Conservation (phyloP, 2,888 invertebrate genomes). For the Morpho achilles region DNA sequence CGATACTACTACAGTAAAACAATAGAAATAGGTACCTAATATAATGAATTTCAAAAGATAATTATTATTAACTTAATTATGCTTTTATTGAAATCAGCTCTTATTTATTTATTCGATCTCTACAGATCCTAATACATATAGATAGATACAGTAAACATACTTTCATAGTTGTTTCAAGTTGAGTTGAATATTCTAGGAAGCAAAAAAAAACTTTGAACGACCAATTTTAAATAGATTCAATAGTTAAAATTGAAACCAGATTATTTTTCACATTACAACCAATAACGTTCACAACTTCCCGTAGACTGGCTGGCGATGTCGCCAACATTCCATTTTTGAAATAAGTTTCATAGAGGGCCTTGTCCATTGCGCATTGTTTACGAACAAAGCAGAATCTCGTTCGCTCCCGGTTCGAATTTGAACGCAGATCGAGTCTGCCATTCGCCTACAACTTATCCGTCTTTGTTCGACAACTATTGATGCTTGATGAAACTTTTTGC, state of each 20-base stretch:
- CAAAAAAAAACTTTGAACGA: too few relatives aligned
- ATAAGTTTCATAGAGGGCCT: conserved; percentile 58
- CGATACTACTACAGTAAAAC: too few relatives aligned
- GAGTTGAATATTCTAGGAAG: too few relatives aligned
- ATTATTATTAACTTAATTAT: too few relatives aligned
- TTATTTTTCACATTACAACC: conserved; percentile 2
- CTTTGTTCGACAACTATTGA: conserved; percentile 64
- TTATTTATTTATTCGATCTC: too few relatives aligned
- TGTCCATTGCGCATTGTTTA: conserved; percentile 64
- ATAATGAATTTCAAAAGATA: too few relatives aligned
- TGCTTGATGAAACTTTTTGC: conserved; percentile 56
- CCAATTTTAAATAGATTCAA: background rate
- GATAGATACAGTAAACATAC: too few relatives aligned
- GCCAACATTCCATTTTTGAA: conserved; percentile 36
- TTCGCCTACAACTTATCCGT: conserved; percentile 58
- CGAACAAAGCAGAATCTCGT: conserved; percentile 61
- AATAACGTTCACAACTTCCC: conserved; percentile 11
- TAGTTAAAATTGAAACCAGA: background rate
- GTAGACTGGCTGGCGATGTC: conserved; percentile 1
- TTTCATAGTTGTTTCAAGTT: too few relatives aligned
- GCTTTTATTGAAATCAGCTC: too few relatives aligned
- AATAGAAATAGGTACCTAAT: too few relatives aligned
- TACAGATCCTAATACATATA: too few relatives aligned
- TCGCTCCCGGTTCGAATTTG: conserved; percentile 45
- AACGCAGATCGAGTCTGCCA: conserved; percentile 47